Base-by-base conservation (phyloP, 2,113 vertebrate genomes). In the Petroica traversi region DNA sequence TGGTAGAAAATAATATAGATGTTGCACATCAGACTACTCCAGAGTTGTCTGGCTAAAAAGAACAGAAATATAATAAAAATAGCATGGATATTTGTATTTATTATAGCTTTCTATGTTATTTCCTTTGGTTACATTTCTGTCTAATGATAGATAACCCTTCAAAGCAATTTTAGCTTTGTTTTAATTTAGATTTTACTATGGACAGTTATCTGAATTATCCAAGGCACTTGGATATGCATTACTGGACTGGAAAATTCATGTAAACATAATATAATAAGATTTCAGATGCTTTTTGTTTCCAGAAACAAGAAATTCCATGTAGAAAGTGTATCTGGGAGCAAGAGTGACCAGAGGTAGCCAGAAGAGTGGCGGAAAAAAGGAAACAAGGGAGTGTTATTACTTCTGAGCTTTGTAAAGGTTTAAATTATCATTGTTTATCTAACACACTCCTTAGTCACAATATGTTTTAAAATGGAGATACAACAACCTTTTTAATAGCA, bases 191-290 rank as follows among this genome's bases (percentile, higher is more conserved):
- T 88, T 93, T 64, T 82, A 49, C 9, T 33, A 57, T 25, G 12
- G 58, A 76, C 28, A 62, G 33, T 90, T 79, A 82, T 52, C 85
- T 76, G 85, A 79, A 83, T 82, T 92, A 82, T 75, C n/a, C 58
- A 66, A 23, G 22, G 64, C 76, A 72, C 34, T 93, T 85, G 57
- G 82, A 75, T 85, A 88, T 43, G 78, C 85, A 83, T 93, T 94
- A 80, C 46, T 76, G 79, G 67, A 68, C 67, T 73, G 74, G 85
- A 94, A 95, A 97, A 88, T 88, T 66, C 45, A 76, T 93, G 78
- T 88, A 92, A 92, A 85, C 63, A 68, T 79, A 75, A 61, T 73
- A 12, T 79, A 88, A 82, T 90, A 76, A 85, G 49, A 76, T 85
- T 92, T 78, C 1, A 5, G 52, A 46, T 59, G 19, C 6, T 87